phyloP scores from a whole-genome alignment of 2,888 invertebrate genomes.

The Cantharis rufa region DNA sequence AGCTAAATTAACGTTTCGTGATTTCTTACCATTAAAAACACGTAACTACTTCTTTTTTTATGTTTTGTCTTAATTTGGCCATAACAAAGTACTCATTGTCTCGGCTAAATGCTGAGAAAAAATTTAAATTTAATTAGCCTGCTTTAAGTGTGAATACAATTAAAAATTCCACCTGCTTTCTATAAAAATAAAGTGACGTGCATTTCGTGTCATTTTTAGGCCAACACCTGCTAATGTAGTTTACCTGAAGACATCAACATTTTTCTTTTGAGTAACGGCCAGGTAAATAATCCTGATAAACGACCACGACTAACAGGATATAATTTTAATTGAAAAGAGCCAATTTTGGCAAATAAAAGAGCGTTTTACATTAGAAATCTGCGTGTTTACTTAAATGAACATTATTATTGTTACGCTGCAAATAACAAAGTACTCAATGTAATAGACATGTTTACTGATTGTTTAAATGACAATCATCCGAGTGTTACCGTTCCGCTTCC shows the following conservation, averaged over 20 bases:
- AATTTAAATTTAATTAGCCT: background rate
- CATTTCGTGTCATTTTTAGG: background rate
- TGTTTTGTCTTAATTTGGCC: background rate
- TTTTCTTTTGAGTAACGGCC: background rate
- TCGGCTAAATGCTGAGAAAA: background rate
- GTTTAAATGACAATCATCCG: conserved; percentile 16
- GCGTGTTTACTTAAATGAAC: background rate
- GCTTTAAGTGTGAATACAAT: background rate
- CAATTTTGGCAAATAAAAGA: background rate
- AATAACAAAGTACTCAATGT: conserved; percentile 11
- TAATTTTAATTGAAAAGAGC: background rate
- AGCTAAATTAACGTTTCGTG: background rate
- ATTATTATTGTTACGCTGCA: background rate
- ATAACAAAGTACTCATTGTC: background rate
- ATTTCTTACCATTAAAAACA: background rate
- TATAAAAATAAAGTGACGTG: background rate
- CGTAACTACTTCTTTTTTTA: background rate
- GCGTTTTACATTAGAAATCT: background rate
- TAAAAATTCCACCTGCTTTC: background rate
- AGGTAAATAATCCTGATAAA: background rate
- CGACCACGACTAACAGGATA: background rate
- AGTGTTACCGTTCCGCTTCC: conserved; percentile 16
- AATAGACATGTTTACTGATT: conserved; percentile 19
- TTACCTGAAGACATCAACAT: background rate
- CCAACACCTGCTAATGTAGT: background rate